phyloP scores from a whole-genome alignment of 2,888 invertebrate species.

The Drosophila yooni region DNA sequence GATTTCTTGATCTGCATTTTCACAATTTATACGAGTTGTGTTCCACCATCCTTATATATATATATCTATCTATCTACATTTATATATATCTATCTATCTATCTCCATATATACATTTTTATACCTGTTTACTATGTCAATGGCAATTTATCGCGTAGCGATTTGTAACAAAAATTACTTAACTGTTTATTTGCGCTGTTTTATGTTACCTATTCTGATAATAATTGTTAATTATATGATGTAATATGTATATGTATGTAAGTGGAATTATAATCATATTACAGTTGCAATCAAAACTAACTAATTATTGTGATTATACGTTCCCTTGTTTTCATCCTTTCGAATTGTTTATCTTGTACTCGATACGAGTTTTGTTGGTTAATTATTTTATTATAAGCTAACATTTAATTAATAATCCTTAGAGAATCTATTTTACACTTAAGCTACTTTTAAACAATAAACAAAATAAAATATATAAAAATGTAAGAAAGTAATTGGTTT shows the following conservation, averaged over 20 bases:
- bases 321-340: slow-evolving; percentile 44
- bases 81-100: neutral
- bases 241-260: slow-evolving; percentile 18
- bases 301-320: slow-evolving; percentile 65
- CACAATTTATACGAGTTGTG: slow-evolving; percentile 36
- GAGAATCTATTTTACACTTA: slow-evolving; percentile 55
- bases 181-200: slow-evolving; percentile 39
- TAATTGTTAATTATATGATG: slow-evolving; percentile 25
- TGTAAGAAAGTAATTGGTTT: neutral
- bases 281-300: slow-evolving; percentile 44
- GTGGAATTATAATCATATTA: slow-evolving; percentile 10
- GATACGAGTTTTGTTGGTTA: slow-evolving; percentile 71
- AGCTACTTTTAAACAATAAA: slow-evolving; percentile 52
- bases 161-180: slow-evolving; percentile 33
- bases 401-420: slow-evolving; percentile 59
- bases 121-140: slow-evolving; percentile 25
- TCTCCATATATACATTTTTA: slow-evolving; percentile 21
- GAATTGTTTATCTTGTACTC: slow-evolving; percentile 67
- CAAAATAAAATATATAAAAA: slow-evolving; percentile 28
- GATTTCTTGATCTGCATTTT: slow-evolving; percentile 65
- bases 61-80: slow-evolving; percentile 16
- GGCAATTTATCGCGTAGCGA: slow-evolving; percentile 60
- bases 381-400: slow-evolving; percentile 69
- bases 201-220: slow-evolving; percentile 36
- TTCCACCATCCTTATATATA: slow-evolving; percentile 27